Evolutionary conservation across 2,888 invertebrate genomes (phyloP).

Genomic region (Penaeus monodon): DNA sequence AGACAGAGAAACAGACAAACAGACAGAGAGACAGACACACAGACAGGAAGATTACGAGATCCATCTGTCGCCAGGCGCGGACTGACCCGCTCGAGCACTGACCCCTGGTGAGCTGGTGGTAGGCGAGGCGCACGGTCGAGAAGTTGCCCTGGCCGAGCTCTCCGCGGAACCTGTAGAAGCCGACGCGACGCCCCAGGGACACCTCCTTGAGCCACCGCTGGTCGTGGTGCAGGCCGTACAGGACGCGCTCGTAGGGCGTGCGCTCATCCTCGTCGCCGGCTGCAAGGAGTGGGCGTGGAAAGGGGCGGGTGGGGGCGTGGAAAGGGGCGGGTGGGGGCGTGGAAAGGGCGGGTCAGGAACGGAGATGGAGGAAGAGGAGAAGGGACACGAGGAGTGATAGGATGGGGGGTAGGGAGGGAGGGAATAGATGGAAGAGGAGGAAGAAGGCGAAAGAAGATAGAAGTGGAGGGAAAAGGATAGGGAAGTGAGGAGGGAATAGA

Average conservation of each 20-base stretch:
- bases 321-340: not conserved
- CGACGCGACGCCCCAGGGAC: conserved; percentile 80
- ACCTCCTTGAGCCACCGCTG: conserved; percentile 74
- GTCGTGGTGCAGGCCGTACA: conserved; percentile 67
- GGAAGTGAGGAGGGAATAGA: too few species aligned
- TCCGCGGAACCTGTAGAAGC: conserved; percentile 81
- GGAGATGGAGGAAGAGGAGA: not conserved
- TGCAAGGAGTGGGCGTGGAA: not conserved
- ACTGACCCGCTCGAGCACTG: conserved; percentile 52
- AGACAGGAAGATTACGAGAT: too few species aligned
- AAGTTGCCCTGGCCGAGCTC: conserved; percentile 85
- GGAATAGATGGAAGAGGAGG: too few species aligned
- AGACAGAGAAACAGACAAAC: too few species aligned
- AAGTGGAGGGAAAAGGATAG: too few species aligned
- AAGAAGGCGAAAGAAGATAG: too few species aligned
- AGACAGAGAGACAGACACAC: too few species aligned
- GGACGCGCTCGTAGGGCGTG: conserved; percentile 66
- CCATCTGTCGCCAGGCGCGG: too few species aligned
- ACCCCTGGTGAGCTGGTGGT: conserved; percentile 82
- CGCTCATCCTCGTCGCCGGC: conserved; percentile 32
- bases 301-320: not conserved
- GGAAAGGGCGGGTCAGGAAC: not conserved
- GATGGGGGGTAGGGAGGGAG: too few species aligned
- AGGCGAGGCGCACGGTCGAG: conserved; percentile 82
- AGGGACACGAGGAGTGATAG: too few species aligned